Conservation (phyloP, 2,888 invertebrate species). For the Muschampia plurimacula region DNA sequence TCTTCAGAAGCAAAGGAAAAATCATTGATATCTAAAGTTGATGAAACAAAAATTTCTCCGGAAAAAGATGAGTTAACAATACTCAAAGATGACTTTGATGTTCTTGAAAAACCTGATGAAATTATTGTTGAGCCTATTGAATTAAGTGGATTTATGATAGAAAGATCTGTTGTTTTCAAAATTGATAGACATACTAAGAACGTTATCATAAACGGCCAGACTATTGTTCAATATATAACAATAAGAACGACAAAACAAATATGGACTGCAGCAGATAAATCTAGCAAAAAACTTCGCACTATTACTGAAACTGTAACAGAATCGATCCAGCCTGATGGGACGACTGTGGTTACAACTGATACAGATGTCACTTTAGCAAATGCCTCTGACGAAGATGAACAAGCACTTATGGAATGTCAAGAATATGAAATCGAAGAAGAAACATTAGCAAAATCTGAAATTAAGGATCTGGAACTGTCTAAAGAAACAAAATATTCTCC, state of each 20-base stretch:
- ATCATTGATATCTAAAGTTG: constrained; percentile 6
- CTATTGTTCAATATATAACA: constrained; percentile 3
- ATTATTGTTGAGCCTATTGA: not conserved
- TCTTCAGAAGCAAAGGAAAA: not conserved
- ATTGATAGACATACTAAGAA: not conserved
- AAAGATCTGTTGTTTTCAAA: constrained; percentile 15
- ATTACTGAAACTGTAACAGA: constrained; percentile 9
- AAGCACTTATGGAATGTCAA: not conserved
- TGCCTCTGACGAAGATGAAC: constrained; percentile 9
- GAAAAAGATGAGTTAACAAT: not conserved
- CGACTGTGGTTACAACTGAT: constrained; percentile 12
- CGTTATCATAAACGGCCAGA: not conserved
- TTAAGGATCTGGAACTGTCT: too few relatives aligned
- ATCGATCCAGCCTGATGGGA: constrained; percentile 15
- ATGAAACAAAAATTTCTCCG: not conserved
- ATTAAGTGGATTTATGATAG: constrained; percentile 3
- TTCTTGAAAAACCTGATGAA: constrained; percentile 15
- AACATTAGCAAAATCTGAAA: not conserved
- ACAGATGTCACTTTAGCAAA: not conserved
- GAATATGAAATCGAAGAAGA: constrained; percentile 13
- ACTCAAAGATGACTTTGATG: not conserved
- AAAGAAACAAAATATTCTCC: not conserved
- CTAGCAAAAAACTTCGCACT: constrained; percentile 10
- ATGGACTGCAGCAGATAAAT: not conserved
- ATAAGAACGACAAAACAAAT: constrained; percentile 9